Conservation (phyloP, 2,888 invertebrate genomes). For the Drosophila austrosaltans region DNA sequence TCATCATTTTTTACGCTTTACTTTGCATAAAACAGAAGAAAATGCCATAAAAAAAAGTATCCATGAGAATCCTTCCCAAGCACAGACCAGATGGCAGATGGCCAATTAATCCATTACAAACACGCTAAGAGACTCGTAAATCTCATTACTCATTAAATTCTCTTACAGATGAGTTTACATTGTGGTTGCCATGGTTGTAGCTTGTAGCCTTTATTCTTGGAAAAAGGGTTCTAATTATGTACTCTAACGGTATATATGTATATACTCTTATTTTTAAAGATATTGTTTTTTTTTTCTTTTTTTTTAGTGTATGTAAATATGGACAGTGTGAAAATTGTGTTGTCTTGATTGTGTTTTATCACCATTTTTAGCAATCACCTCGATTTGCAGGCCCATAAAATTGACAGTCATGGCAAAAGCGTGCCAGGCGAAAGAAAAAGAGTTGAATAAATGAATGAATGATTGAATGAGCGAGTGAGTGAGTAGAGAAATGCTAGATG, state of each 20-base stretch:
- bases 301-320: not conserved
- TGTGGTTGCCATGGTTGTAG: too few species aligned
- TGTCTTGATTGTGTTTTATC: slow-evolving; percentile 11
- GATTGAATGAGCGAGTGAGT: not conserved
- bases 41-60: slow-evolving; percentile 12
- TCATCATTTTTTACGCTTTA: not conserved
- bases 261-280: too few species aligned
- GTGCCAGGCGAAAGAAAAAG: slow-evolving; percentile 13
- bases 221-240: too few species aligned
- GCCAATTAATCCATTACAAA: slow-evolving; percentile 47
- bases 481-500: slow-evolving; percentile 30
- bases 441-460: slow-evolving; percentile 25
- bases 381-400: slow-evolving; percentile 59
- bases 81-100: slow-evolving; percentile 17
- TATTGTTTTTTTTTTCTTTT: not conserved
- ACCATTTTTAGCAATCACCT: slow-evolving; percentile 34
- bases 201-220: too few species aligned
- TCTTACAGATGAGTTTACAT: not conserved
- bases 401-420: slow-evolving; percentile 40
- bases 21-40: not conserved
- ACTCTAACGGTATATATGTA: too few species aligned
- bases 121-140: slow-evolving; percentile 43
- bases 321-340: slow-evolving; percentile 19
- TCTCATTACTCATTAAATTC: slow-evolving; percentile 10
- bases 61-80: not conserved